These are phyloP conservation scores for Acleris literana DNA, from an alignment of 2,888 invertebrate species.

Conservation along the genomic window DNA sequence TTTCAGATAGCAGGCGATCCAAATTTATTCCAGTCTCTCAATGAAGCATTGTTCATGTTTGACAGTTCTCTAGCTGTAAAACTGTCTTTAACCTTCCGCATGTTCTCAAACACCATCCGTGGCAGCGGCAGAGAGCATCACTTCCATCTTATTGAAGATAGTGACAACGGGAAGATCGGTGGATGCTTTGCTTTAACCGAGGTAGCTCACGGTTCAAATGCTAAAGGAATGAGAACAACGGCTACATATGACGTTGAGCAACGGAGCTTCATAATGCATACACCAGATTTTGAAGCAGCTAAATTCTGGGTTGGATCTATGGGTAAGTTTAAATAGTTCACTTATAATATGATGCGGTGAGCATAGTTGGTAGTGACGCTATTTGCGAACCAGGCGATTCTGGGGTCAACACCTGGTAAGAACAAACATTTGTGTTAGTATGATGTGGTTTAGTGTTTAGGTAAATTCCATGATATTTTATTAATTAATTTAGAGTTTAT, in stretches of 20 bases:
- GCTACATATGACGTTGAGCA: conserved; percentile 91
- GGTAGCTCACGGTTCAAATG: conserved; percentile 95
- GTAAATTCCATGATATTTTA: too few species aligned
- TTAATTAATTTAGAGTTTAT: too few species aligned
- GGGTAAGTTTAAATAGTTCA: conserved; percentile 65
- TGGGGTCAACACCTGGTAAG: too few species aligned
- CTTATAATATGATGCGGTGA: too few species aligned
- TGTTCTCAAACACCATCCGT: conserved; percentile 86
- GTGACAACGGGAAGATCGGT: conserved; percentile 62
- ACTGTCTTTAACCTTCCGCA: conserved; percentile 85
- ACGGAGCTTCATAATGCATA: conserved; percentile 91
- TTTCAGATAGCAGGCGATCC: conserved; percentile 78
- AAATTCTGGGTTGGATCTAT: conserved; percentile 95
- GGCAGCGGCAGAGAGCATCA: conserved; percentile 87
- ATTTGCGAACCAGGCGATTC: neutral
- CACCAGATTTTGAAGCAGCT: conserved; percentile 94
- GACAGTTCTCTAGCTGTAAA: conserved; percentile 87
- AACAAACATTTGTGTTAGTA: too few species aligned
- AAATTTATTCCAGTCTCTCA: conserved; percentile 71
- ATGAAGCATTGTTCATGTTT: conserved; percentile 83
- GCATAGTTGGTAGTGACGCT: neutral
- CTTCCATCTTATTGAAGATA: conserved; percentile 76
- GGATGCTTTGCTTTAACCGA: conserved; percentile 93
- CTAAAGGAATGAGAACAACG: conserved; percentile 92
- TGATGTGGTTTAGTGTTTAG: too few species aligned